Percentiles rank a stretch among this genome's conserved stretches.
These are phyloP conservation scores for Siniperca scherzeri DNA, from an alignment of 2,797 vertebrate species.

Conservation along the genomic window DNA sequence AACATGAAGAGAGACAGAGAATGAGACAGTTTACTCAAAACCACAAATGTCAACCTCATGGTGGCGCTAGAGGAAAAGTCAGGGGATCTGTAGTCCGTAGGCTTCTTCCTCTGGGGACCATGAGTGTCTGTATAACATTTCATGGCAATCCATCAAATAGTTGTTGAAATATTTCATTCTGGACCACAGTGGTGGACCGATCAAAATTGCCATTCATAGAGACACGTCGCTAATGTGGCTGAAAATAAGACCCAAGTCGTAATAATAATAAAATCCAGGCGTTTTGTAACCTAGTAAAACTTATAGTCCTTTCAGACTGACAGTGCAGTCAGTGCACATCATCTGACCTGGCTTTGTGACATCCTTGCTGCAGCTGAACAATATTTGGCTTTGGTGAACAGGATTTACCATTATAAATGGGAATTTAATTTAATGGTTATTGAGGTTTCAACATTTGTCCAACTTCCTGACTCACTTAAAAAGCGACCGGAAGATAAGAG, in stretches of 20 bases:
- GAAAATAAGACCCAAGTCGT: not conserved
- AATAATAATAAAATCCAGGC: not conserved
- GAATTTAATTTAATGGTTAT: not conserved
- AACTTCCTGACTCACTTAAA: not conserved
- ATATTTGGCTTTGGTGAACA: not conserved
- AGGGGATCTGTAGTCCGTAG: too few species aligned
- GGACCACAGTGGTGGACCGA: not conserved
- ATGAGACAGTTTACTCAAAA: too few species aligned
- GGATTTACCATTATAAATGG: not conserved
- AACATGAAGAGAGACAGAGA: too few species aligned
- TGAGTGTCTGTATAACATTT: not conserved
- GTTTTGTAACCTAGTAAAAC: not conserved
- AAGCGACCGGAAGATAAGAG: not conserved
- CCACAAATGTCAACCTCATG: too few species aligned
- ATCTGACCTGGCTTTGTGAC: slow-evolving; percentile 18
- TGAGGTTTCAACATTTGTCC: not conserved
- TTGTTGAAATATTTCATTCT: not conserved
- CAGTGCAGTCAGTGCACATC: not conserved
- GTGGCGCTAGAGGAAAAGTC: not conserved
- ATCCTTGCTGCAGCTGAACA: slow-evolving; percentile 3
- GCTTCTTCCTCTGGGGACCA: not conserved
- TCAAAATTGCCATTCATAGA: not conserved
- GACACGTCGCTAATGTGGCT: not conserved
- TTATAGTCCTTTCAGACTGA: not conserved
- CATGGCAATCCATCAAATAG: not conserved